Conservation (phyloP, 2,888 invertebrate species). For the Melanotus villosus region DNA sequence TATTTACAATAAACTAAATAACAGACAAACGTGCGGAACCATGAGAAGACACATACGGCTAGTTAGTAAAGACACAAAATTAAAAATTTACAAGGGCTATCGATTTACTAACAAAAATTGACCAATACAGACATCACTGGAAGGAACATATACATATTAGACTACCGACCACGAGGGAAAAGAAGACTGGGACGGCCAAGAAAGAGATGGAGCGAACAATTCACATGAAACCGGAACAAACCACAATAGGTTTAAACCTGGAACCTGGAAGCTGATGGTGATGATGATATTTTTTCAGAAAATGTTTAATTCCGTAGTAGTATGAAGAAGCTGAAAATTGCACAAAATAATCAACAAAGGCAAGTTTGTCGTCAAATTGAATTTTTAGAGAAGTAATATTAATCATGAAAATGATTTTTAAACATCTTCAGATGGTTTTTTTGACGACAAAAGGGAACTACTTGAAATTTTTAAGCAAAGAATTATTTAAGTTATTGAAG, state of each 20-base stretch:
- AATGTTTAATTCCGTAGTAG: no score
- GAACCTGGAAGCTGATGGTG: background rate
- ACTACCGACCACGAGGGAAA: background rate
- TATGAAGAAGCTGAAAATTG: no score
- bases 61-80: background rate
- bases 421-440: no score
- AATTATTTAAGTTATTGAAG: no score
- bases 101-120: background rate
- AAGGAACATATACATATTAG: background rate
- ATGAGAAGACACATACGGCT: background rate
- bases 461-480: no score
- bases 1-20: background rate
- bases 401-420: no score
- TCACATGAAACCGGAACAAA: background rate
- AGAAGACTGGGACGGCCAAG: constrained; percentile 1
- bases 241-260: background rate
- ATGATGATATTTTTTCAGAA: no score
- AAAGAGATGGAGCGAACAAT: background rate
- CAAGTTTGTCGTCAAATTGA: no score
- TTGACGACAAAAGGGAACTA: no score
- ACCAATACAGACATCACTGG: background rate
- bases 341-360: no score
- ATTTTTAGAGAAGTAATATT: no score
- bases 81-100: background rate
- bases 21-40: constrained; percentile 5